Conservation (phyloP, 1,140 invertebrate genomes). For the Heliconius eleuchia region DNA sequence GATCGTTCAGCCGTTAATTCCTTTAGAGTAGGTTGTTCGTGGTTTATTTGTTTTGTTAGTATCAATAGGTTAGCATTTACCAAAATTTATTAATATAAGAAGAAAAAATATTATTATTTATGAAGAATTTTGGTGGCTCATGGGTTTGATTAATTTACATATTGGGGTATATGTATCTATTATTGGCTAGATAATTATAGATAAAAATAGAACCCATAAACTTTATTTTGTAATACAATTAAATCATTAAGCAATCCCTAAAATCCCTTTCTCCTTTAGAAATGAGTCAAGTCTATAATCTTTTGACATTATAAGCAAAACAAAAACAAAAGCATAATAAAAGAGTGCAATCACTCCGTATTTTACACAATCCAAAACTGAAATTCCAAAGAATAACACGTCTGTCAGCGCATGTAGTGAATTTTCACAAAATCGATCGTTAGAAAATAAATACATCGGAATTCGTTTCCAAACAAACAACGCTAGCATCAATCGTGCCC, state of each 20-base stretch:
- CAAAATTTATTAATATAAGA: neutral
- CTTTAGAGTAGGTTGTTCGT: neutral
- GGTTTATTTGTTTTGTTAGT: neutral
- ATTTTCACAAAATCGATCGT: slow-evolving; percentile 69
- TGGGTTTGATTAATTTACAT: too few relatives aligned
- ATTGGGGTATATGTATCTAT: too few relatives aligned
- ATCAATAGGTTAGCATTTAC: neutral
- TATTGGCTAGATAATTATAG: too few relatives aligned
- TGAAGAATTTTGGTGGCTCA: too few relatives aligned
- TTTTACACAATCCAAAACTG: neutral
- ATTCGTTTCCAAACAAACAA: slow-evolving; percentile 59
- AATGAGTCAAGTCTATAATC: too few relatives aligned
- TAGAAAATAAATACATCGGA: slow-evolving; percentile 63
- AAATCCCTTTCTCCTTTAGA: too few relatives aligned
- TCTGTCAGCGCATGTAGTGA: slow-evolving; percentile 69
- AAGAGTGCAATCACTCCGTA: slow-evolving; percentile 32
- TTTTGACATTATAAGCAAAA: too few relatives aligned
- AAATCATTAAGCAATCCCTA: too few relatives aligned
- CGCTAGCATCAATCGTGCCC: slow-evolving; percentile 62
- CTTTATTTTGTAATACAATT: too few relatives aligned
- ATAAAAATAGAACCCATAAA: too few relatives aligned
- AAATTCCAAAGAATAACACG: slow-evolving; percentile 51
- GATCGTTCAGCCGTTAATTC: slow-evolving; percentile 5
- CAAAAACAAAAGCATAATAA: slow-evolving; percentile 1
- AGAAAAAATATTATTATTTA: too few relatives aligned